These are phyloP conservation scores for Norana najaformis DNA, from an alignment of 2,888 invertebrate species.

Conservation along the genomic window DNA sequence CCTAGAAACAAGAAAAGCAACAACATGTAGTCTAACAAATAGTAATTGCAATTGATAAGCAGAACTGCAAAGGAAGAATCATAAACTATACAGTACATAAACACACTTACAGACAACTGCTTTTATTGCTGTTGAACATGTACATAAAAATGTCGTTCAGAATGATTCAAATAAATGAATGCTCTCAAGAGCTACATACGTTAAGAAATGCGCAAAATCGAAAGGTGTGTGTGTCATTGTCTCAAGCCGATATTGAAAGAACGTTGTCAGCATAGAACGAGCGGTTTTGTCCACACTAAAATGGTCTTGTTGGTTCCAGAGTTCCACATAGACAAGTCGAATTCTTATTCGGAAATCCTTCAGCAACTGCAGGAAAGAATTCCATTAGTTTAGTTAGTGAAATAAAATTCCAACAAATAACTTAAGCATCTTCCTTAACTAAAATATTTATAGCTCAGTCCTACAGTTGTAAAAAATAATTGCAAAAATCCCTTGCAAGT, in stretches of 20 bases:
- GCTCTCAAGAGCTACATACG: conserved; percentile 69
- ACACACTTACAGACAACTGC: background rate
- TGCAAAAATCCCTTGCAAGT: too few species aligned
- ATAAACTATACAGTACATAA: background rate
- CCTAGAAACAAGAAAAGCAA: conserved; percentile 30
- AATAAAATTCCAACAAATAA: background rate
- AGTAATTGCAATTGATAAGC: background rate
- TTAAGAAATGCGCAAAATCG: conserved; percentile 88
- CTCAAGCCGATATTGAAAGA: conserved; percentile 86
- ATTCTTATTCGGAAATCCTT: conserved; percentile 87
- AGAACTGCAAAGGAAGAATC: background rate
- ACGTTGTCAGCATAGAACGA: conserved; percentile 82
- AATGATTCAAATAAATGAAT: conserved; percentile 16
- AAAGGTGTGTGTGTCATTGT: conserved; percentile 71
- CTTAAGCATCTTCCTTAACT: background rate
- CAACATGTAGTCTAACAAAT: background rate
- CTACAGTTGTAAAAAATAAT: background rate
- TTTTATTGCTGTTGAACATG: background rate
- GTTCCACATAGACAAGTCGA: conserved; percentile 92
- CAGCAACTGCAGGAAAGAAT: conserved; percentile 74
- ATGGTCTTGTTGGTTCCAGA: conserved; percentile 90
- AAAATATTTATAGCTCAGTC: background rate
- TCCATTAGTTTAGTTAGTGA: background rate
- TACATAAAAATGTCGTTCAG: background rate
- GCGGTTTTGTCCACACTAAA: conserved; percentile 81